Evolutionary conservation across 2,888 invertebrate species (phyloP), one percentile per base, ranked within the genome.

Genomic region (Alcis repandata): DNA sequence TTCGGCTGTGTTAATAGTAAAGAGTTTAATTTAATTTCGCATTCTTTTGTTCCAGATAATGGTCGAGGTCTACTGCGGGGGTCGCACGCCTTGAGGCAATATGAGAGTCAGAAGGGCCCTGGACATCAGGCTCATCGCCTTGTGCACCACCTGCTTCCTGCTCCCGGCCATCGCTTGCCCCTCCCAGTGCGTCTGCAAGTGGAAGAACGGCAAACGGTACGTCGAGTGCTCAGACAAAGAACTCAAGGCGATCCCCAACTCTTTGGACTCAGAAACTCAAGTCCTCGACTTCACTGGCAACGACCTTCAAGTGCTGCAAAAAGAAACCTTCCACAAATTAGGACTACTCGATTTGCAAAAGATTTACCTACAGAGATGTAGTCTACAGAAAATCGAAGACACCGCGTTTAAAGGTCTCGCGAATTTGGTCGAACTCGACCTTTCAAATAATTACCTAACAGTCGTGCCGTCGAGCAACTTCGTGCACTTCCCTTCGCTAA

Each of bases 141-240:
- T 93, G 69, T 92, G 89, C 84, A 92, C 91, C 58, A 91, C 91
- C 64, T 92, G 89, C 75, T 76, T 92, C 59, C 83, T 92, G 38
- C 86, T 92, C 22, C 91, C 90, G 1, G 90, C 88, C 43, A 84
- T 90, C 71, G 94, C 95, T 56, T 98, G 98, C 84, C 98, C 98
- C 27, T 91, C 95, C 38, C 95, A 95, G 72, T 98, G 98, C 88
- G 94, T 95, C 63, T 98, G 98, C 94, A 98, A 97, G 86, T 98
- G 98, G 98, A 98, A 98, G 88, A 96, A 96, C 82, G 98, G 98
- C 52, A 98, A 98, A 83, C 96, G 98, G 84, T 97, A 97, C 73
- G 98, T 97, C 54, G 98, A 98, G 87, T 98, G 98, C 89, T 95
- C 96, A 54, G 96, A 96, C 69, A 96, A 96, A 82, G 96, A 95